phyloP scores from a whole-genome alignment of 2,113 vertebrate species.

The Aspiorhynchus laticeps region DNA sequence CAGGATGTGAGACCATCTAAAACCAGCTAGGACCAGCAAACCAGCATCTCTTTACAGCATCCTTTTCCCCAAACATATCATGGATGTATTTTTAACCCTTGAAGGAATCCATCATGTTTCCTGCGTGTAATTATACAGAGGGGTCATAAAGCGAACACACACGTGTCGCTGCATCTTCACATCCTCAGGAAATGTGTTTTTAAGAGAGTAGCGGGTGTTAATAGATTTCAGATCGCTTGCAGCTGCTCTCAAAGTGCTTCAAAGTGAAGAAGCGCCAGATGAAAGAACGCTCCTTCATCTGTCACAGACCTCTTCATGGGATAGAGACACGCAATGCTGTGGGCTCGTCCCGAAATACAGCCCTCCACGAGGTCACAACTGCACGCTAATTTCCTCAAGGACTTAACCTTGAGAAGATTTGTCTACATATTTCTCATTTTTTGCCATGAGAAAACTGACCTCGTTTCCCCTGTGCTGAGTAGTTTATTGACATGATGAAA shows the following conservation, averaged over 20 bases:
- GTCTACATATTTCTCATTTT: slow-evolving; percentile 2
- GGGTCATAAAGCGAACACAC: slow-evolving; percentile 19
- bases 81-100: not conserved
- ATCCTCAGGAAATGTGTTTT: slow-evolving; percentile 53
- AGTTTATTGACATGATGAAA: slow-evolving; percentile 12
- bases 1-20: not conserved
- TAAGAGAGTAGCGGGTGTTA: slow-evolving; percentile 41
- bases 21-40: not conserved
- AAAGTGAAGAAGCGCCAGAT: slow-evolving; percentile 19
- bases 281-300: not conserved
- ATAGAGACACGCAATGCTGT: not conserved
- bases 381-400: slow-evolving; percentile 17
- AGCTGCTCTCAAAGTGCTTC: slow-evolving; percentile 43
- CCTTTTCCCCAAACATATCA: not conserved
- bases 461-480: not conserved
- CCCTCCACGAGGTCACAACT: not conserved
- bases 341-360: not conserved
- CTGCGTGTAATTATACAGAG: slow-evolving; percentile 24
- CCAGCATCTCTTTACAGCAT: not conserved
- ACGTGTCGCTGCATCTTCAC: slow-evolving; percentile 27
- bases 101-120: slow-evolving; percentile 16
- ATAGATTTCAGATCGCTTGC: slow-evolving; percentile 47
- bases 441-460: not conserved
- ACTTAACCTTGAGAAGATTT: not conserved
- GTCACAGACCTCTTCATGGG: slow-evolving; percentile 8